Evolutionary conservation across 2,113 vertebrate genomes (phyloP).

Genomic region (Coturnix japonica): DNA sequence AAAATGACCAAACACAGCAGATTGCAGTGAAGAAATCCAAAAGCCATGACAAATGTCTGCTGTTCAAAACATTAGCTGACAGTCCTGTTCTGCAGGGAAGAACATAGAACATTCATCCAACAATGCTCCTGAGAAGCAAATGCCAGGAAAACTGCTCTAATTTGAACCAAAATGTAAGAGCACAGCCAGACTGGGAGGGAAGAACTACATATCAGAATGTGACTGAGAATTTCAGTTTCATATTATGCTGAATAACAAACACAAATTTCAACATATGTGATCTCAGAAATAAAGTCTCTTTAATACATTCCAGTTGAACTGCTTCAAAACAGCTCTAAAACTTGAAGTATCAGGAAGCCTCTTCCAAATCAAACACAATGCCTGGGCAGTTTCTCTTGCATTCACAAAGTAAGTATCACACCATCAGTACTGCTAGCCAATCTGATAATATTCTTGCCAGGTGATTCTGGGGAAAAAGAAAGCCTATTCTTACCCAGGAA

Average conservation of each 20-base stretch:
- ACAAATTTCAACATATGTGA: background rate
- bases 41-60: background rate
- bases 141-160: background rate
- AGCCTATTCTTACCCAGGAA: background rate
- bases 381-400: background rate
- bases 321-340: background rate
- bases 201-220: background rate
- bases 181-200: background rate
- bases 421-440: background rate
- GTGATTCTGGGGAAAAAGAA: background rate
- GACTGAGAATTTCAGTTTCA: background rate
- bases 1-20: background rate
- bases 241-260: background rate
- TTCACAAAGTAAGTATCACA: background rate
- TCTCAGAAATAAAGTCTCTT: background rate
- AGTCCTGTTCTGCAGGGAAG: background rate
- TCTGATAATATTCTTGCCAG: background rate
- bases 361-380: background rate
- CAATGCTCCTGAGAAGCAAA: background rate
- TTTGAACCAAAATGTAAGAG: background rate
- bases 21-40: background rate
- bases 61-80: background rate
- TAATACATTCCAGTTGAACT: background rate
- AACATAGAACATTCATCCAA: background rate
- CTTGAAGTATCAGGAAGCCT: background rate